These are phyloP conservation scores for Ligdia adustata DNA, from an alignment of 2,888 invertebrate species.

Conservation along the genomic window DNA sequence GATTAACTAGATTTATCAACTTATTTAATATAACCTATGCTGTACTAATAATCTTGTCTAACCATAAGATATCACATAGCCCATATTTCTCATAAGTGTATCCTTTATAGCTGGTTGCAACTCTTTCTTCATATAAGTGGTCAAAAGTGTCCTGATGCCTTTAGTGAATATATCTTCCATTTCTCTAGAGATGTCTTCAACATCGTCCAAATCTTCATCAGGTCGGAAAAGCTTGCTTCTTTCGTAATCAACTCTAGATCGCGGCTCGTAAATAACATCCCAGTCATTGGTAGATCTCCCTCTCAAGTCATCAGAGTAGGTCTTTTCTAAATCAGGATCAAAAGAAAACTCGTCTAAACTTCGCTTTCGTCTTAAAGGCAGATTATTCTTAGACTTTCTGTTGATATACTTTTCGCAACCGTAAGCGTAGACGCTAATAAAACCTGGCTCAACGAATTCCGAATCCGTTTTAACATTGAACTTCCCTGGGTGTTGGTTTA, in stretches of 20 bases:
- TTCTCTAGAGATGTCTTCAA: constrained; percentile 89
- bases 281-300: constrained; percentile 60
- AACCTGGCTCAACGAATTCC: constrained; percentile 92
- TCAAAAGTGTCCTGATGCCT: constrained; percentile 91
- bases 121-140: constrained; percentile 93
- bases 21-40: too few species aligned
- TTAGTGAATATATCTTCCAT: constrained; percentile 94
- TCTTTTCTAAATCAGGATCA: constrained; percentile 56
- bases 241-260: constrained; percentile 68
- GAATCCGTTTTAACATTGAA: constrained; percentile 91
- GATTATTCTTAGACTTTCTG: constrained; percentile 68
- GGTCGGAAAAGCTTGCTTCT: constrained; percentile 77
- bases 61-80: constrained; percentile 93
- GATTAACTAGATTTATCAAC: not conserved
- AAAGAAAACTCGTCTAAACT: constrained; percentile 75
- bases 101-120: constrained; percentile 93
- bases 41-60: constrained; percentile 46
- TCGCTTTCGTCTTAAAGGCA: constrained; percentile 60
- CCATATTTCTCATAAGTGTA: constrained; percentile 94
- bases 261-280: constrained; percentile 67
- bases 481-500: constrained; percentile 87
- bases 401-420: constrained; percentile 87
- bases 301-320: constrained; percentile 48
- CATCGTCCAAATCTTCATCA: constrained; percentile 83
- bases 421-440: constrained; percentile 93